phyloP scores from a whole-genome alignment of 2,888 invertebrate species.

The Limnephilus lunatus region DNA sequence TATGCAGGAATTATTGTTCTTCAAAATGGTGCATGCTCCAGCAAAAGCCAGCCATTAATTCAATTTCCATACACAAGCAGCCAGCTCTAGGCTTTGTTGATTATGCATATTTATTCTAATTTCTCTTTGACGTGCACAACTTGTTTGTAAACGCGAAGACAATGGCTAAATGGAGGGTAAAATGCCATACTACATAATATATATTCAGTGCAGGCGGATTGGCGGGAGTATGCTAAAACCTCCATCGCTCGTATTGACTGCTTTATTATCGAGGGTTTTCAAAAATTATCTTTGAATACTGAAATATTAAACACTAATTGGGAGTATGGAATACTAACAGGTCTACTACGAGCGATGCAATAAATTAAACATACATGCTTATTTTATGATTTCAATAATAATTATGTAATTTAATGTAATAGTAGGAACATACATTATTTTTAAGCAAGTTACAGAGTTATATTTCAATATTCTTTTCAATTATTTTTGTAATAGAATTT shows the following conservation, averaged over 20 bases:
- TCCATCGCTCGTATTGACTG: background rate
- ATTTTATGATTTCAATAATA: background rate
- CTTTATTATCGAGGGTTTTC: background rate
- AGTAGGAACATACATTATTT: too few species aligned
- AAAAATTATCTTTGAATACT: background rate
- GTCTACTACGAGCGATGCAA: background rate
- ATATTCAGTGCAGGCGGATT: background rate
- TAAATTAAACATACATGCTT: background rate
- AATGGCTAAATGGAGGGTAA: constrained; percentile 33
- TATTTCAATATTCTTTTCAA: too few species aligned
- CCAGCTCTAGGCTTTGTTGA: constrained; percentile 8
- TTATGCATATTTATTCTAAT: constrained; percentile 50
- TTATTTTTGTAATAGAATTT: too few species aligned
- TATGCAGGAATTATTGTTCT: background rate
- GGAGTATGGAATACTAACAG: background rate
- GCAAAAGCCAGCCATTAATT: constrained; percentile 37
- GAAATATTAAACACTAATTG: constrained; percentile 15
- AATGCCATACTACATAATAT: background rate
- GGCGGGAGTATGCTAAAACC: constrained; percentile 8
- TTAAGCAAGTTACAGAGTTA: too few species aligned
- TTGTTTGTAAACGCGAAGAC: constrained; percentile 30
- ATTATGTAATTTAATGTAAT: background rate
- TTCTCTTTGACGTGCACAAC: constrained; percentile 47
- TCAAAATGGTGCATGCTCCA: constrained; percentile 38
- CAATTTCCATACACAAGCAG: constrained; percentile 23